These are phyloP conservation scores for Tetrao urogallus DNA, from an alignment of 2,113 vertebrate genomes.

Conservation along the genomic window DNA sequence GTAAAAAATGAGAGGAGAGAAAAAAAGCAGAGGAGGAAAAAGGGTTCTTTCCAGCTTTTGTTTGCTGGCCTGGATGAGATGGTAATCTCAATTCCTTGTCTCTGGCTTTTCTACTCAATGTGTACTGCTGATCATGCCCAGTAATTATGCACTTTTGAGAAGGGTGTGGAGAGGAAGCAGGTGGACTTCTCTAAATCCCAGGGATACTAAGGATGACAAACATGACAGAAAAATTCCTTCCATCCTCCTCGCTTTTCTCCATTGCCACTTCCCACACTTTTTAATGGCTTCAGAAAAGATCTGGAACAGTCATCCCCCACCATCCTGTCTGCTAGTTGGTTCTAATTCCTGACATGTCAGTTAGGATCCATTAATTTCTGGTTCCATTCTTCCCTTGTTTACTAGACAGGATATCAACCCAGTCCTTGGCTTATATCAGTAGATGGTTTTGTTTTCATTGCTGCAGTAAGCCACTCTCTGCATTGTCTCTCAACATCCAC, in stretches of 20 bases:
- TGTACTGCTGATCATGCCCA: background rate
- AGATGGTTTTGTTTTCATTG: background rate
- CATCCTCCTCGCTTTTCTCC: background rate
- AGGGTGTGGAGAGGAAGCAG: slow-evolving; percentile 3
- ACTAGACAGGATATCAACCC: slow-evolving; percentile 51
- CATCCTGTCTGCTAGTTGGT: background rate
- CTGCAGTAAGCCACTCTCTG: background rate
- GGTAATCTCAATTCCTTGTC: fast-evolving
- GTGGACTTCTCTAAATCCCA: slow-evolving; percentile 24
- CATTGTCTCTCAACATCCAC: background rate
- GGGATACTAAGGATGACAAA: slow-evolving; percentile 27
- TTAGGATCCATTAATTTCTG: slow-evolving; percentile 55
- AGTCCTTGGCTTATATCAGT: background rate
- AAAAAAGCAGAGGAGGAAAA: background rate
- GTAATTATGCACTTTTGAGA: background rate
- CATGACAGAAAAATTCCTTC: slow-evolving; percentile 51
- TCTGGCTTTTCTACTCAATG: background rate
- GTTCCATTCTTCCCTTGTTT: slow-evolving; percentile 48
- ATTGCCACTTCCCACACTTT: background rate
- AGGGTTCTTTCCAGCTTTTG: background rate
- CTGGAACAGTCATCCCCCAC: background rate
- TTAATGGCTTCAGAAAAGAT: background rate
- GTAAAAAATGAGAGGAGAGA: background rate
- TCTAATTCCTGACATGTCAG: slow-evolving; percentile 51
- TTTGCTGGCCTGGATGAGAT: background rate